A percentile compares a stretch with the other conserved stretches of the same genome.
These are phyloP conservation scores for Oncorhynchus masou DNA, from an alignment of 2,113 vertebrate species.

Conservation along the genomic window DNA sequence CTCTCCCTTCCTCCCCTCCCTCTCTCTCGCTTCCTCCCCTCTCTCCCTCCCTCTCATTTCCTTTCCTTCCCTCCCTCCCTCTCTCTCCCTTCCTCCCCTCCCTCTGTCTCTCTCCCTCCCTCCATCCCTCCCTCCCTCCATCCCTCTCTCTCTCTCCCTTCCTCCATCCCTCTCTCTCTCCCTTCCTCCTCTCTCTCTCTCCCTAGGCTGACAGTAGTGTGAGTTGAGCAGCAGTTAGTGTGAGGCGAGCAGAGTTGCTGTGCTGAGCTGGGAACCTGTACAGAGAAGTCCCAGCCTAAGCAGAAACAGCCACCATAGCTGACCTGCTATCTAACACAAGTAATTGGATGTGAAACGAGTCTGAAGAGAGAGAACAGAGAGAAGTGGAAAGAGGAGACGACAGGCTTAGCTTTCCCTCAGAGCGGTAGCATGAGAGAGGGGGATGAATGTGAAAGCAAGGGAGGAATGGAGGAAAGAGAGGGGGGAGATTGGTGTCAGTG, in stretches of 20 bases:
- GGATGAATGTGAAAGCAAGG: too few species aligned
- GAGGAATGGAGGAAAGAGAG: too few species aligned
- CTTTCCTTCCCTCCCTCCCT: too few species aligned
- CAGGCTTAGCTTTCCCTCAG: neutral
- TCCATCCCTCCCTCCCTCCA: neutral
- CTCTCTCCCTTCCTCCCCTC: neutral
- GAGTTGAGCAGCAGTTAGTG: neutral
- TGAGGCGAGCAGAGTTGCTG: neutral
- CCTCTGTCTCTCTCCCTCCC: neutral
- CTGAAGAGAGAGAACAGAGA: neutral
- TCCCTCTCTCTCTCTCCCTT: neutral
- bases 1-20: too few species aligned
- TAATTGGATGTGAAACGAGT: neutral
- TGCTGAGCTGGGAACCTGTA: neutral
- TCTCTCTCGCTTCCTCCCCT: too few species aligned
- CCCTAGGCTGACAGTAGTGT: neutral
- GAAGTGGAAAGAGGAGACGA: neutral
- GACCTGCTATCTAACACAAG: neutral
- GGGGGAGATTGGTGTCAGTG: conserved; percentile 20
- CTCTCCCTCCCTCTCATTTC: too few species aligned
- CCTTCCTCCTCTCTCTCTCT: neutral
- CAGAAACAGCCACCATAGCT: neutral
- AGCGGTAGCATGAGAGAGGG: conserved; percentile 8
- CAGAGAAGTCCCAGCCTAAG: conserved; percentile 1
- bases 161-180: neutral